A percentile compares a stretch with the other conserved stretches of the same genome.
Evolutionary conservation across 92 coral and sea anemone genomes (phyloP).

Genomic region (Porites evermanni): DNA sequence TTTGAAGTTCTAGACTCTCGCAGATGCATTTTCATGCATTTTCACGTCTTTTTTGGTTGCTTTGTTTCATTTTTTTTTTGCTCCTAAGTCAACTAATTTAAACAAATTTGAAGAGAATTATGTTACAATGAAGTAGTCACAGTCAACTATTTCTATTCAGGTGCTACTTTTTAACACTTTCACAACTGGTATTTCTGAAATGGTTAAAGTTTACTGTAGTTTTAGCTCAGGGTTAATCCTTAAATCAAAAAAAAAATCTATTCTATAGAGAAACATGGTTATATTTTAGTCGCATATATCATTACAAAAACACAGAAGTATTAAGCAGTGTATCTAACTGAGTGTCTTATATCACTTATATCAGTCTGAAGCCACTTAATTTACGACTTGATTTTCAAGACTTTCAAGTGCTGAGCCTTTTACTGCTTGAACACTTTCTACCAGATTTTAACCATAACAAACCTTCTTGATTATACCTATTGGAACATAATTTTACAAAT

Average conservation of each 20-base stretch:
- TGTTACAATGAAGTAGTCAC: no score
- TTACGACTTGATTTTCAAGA: background rate
- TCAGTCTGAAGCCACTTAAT: slow-evolving; percentile 21
- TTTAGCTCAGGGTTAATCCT: background rate
- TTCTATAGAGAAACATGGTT: slow-evolving; percentile 13
- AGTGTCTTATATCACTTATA: slow-evolving; percentile 23
- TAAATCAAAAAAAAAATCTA: background rate
- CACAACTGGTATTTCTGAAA: no score
- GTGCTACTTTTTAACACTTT: no score
- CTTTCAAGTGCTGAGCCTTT: slow-evolving; percentile 29
- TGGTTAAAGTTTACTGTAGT: no score
- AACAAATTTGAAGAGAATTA: no score
- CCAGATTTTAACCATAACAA: slow-evolving; percentile 17
- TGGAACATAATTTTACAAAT: slow-evolving; percentile 25
- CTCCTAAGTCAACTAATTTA: no score
- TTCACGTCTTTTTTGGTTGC: no score
- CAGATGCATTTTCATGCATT: no score
- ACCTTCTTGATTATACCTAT: slow-evolving; percentile 15
- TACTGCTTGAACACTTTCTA: slow-evolving; percentile 25
- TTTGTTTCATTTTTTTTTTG: no score
- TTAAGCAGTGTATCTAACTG: slow-evolving; percentile 2
- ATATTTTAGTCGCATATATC: background rate
- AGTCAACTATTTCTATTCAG: no score
- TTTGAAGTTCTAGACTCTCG: no score
- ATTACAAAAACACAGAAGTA: background rate